phyloP scores from a whole-genome alignment of 2,113 vertebrate genomes.

The Pionites leucogaster region DNA sequence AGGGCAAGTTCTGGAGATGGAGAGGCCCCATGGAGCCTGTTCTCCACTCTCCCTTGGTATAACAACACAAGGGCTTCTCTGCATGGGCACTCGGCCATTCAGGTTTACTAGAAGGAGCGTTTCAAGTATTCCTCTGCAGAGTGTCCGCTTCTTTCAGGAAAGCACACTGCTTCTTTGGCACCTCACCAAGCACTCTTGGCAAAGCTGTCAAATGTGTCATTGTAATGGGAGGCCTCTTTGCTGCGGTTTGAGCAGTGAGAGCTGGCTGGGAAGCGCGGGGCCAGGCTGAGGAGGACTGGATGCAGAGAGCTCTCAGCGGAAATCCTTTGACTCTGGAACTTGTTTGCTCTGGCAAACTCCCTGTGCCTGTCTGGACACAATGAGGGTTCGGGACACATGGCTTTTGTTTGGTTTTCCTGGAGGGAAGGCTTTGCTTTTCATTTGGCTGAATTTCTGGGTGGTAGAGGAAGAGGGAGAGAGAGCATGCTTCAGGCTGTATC shows the following conservation, averaged over 20 bases:
- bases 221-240: slow-evolving; percentile 59
- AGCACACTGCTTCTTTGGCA: slow-evolving; percentile 21
- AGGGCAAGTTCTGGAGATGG: neutral
- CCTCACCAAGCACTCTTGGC: slow-evolving; percentile 59
- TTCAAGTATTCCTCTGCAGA: slow-evolving; percentile 35
- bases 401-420: slow-evolving; percentile 65
- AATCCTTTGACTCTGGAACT: slow-evolving; percentile 68
- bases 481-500: neutral
- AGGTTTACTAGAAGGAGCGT: slow-evolving; percentile 52
- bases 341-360: slow-evolving; percentile 65
- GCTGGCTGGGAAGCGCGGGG: slow-evolving; percentile 43
- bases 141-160: slow-evolving; percentile 36
- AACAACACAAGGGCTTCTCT: neutral
- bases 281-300: slow-evolving; percentile 35
- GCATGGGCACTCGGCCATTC: neutral
- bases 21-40: neutral
- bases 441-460: slow-evolving; percentile 55
- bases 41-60: neutral
- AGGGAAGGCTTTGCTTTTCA: slow-evolving; percentile 53
- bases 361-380: slow-evolving; percentile 59
- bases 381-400: slow-evolving; percentile 51
- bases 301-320: slow-evolving; percentile 63
- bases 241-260: slow-evolving; percentile 33
- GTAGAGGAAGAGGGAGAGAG: neutral
- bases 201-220: slow-evolving; percentile 60